phyloP scores from a whole-genome alignment of 2,888 invertebrate genomes.

The Hirtodrosophila alboralis region DNA sequence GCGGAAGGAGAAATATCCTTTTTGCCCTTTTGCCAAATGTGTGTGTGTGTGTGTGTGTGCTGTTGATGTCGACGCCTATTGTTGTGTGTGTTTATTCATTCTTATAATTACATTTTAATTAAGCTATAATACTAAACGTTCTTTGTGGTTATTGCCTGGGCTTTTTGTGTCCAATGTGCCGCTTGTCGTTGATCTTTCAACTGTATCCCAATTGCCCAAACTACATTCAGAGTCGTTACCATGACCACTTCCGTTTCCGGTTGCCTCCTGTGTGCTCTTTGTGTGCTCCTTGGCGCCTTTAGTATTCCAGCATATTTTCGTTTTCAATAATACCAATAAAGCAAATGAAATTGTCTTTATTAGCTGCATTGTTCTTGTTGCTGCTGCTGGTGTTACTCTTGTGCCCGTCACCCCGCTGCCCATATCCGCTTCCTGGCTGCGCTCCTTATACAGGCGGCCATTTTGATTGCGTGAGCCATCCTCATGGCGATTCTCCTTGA shows the following conservation, averaged over 20 bases:
- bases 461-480: constrained; percentile 83
- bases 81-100: constrained; percentile 27
- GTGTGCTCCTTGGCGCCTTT: constrained; percentile 10
- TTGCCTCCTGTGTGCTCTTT: not conserved
- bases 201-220: not conserved
- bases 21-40: constrained; percentile 25
- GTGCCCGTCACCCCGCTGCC: constrained; percentile 54
- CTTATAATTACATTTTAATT: constrained; percentile 67
- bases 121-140: constrained; percentile 65
- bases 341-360: constrained; percentile 69
- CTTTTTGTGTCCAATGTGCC: not conserved
- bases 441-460: constrained; percentile 83
- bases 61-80: constrained; percentile 16
- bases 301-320: constrained; percentile 15
- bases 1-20: not conserved
- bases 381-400: no score
- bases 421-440: constrained; percentile 69
- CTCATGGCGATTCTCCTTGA: constrained; percentile 83
- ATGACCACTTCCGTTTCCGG: not conserved
- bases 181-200: constrained; percentile 17
- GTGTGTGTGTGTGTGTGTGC: constrained; percentile 5
- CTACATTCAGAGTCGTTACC: not conserved
- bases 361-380: constrained; percentile 42
- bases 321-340: constrained; percentile 59
- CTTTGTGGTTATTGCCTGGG: constrained; percentile 23